Evolutionary conservation across 2,797 vertebrate species (phyloP), one percentile per base, ranked within the genome.

Genomic region (Bovichtus variegatus): DNA sequence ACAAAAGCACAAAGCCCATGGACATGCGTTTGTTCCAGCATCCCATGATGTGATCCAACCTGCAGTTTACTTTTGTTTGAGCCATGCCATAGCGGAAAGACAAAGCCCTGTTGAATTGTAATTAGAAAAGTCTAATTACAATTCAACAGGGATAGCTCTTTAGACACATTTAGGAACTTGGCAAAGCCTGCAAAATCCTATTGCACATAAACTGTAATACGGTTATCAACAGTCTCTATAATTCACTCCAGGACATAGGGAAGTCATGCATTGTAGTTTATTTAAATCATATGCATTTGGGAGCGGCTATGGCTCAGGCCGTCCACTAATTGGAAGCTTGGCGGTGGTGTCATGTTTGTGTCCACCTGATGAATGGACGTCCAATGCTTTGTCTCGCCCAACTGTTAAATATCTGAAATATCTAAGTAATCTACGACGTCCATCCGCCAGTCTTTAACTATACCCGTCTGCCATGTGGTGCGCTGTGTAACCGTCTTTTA

Each of bases 11-110:
- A 40, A 10, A 16, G 51, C 13, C 7, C 6, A 9, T 18, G 10
- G 13, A 34, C 34, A 1, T 44, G 59, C 0, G 19, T n/a, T 47
- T 27, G 13, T 40, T 58, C 10, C 0, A 25, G 41, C 40, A 10
- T 76, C 36, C n/a, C 21, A 1, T 6, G 2, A 31, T 47, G 60
- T 9, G 46, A 77, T 82, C 64, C 64, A 50, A 66, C 55, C 54
- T 36, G 6, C 23, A 7, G 54, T 50, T 64, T 18, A 27, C 55
- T 55, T n/a, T 44, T 25, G 21, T 34, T 46, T n/a, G 13, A 63
- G 72, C 41, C 29, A 27, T 79, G 59, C 36, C 29, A 21, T 4
- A 29, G 13, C 49, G 58, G 31, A 23, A 74, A 60, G 38, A 40
- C 62, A 21, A 18, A 34, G 31, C 31, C 31, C 8, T 68, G 19